Evolutionary conservation across 2,888 invertebrate genomes (phyloP).

Genomic region (Tachina lurida): DNA sequence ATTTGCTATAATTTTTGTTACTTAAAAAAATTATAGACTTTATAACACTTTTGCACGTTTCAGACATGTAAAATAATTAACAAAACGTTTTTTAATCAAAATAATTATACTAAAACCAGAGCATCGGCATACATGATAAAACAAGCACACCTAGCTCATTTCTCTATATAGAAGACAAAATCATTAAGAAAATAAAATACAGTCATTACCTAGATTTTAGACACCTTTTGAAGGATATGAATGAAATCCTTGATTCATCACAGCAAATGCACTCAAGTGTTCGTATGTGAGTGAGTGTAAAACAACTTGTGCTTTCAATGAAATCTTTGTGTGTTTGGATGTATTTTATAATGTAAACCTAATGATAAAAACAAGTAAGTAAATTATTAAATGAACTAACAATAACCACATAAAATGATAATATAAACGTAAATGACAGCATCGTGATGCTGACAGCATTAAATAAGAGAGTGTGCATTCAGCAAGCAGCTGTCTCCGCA

Average conservation of each 20-base stretch:
- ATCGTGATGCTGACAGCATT: slow-evolving; percentile 54
- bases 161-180: neutral
- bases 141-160: neutral
- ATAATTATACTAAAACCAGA: slow-evolving; percentile 51
- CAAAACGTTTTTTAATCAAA: slow-evolving; percentile 6
- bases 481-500: neutral
- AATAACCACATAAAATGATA: slow-evolving; percentile 78
- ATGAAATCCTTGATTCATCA: slow-evolving; percentile 25
- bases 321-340: slow-evolving; percentile 10
- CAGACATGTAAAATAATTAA: slow-evolving; percentile 73
- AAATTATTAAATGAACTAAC: slow-evolving; percentile 77
- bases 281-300: slow-evolving; percentile 10
- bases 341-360: slow-evolving; percentile 52
- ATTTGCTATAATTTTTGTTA: neutral
- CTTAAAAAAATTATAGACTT: slow-evolving; percentile 72
- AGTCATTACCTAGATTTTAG: slow-evolving; percentile 46
- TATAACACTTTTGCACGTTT: slow-evolving; percentile 80
- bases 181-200: slow-evolving; percentile 8
- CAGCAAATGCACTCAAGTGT: neutral
- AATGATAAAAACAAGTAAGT: slow-evolving; percentile 70
- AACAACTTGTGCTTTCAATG: slow-evolving; percentile 3
- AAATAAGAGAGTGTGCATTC: neutral
- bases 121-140: slow-evolving; percentile 1
- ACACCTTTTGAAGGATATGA: slow-evolving; percentile 48
- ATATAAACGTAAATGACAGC: slow-evolving; percentile 74